These are phyloP conservation scores for Drepana falcataria DNA, from an alignment of 2,888 invertebrate genomes.

Conservation along the genomic window DNA sequence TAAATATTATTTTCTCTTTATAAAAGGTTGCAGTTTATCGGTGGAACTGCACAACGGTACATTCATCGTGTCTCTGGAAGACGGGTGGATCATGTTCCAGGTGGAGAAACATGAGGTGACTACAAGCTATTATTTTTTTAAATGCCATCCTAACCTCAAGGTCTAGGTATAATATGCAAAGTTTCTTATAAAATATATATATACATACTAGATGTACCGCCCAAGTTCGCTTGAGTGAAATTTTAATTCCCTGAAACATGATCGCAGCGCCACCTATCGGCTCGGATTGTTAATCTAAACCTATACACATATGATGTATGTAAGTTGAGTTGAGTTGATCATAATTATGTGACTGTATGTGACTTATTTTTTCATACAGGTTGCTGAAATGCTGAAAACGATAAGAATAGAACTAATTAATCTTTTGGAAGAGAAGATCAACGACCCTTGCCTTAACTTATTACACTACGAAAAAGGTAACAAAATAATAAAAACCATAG, in stretches of 20 bases:
- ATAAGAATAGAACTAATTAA: constrained; percentile 86
- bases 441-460: constrained; percentile 87
- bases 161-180: too few species aligned
- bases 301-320: too few species aligned
- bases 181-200: too few species aligned
- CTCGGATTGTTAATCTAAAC: too few species aligned
- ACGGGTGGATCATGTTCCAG: constrained; percentile 90
- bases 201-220: too few species aligned
- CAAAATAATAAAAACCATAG: constrained; percentile 86
- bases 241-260: too few species aligned
- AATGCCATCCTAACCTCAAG: too few species aligned
- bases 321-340: neutral
- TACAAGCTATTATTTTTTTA: neutral
- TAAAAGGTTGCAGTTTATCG: constrained; percentile 83
- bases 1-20: constrained; percentile 18
- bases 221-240: too few species aligned
- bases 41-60: constrained; percentile 86
- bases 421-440: constrained; percentile 90
- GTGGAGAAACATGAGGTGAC: constrained; percentile 85
- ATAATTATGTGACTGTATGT: neutral
- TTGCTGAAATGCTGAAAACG: constrained; percentile 90
- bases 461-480: constrained; percentile 86
- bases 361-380: constrained; percentile 57
- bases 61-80: constrained; percentile 86
- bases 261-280: too few species aligned